Conservation (phyloP, 2,888 invertebrate species). For the Amiota mariae region DNA sequence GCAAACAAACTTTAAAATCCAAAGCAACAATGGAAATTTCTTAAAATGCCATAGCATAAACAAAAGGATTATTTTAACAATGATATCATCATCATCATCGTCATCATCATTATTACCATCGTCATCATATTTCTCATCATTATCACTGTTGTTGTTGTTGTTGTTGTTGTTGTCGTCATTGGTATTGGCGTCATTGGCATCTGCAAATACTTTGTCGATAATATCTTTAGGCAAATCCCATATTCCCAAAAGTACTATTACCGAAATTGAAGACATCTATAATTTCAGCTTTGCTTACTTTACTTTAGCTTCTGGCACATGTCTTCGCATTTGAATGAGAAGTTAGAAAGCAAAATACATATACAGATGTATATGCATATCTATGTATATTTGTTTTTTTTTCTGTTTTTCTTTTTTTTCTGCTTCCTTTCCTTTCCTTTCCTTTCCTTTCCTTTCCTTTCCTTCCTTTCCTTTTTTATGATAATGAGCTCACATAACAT, state of each 20-base stretch:
- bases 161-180: neutral
- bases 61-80: constrained; percentile 38
- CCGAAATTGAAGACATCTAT: constrained; percentile 67
- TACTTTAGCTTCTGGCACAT: constrained; percentile 43
- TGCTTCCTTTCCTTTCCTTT: constrained; percentile 30
- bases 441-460: no score
- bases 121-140: neutral
- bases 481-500: constrained; percentile 65
- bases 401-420: constrained; percentile 29
- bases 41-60: no score
- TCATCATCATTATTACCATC: constrained; percentile 1
- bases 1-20: constrained; percentile 55
- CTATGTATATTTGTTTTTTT: constrained; percentile 29
- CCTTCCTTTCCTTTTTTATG: constrained; percentile 45
- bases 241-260: constrained; percentile 64
- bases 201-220: no score
- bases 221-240: constrained; percentile 45
- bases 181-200: neutral
- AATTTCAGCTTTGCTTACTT: constrained; percentile 47
- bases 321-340: neutral
- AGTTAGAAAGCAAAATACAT: neutral
- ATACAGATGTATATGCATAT: neutral
- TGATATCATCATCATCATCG: neutral
- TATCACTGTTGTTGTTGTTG: constrained; percentile 5
- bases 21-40: constrained; percentile 49